Base-by-base conservation (phyloP, 2,113 vertebrate genomes). In the Phaethornis superciliosus region DNA sequence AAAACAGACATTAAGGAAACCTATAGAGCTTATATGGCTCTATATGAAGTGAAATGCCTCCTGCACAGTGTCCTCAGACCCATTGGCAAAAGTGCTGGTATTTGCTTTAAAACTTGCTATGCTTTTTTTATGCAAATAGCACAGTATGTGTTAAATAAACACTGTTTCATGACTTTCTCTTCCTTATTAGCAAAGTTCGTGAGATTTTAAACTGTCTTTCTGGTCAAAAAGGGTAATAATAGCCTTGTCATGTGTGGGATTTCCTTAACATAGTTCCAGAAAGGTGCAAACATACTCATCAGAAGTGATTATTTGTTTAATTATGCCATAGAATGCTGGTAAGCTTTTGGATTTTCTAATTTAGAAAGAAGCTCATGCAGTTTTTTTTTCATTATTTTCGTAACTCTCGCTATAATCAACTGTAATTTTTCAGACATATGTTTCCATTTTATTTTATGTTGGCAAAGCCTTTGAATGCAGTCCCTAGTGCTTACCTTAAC, bases 401-500 rank as follows among this genome's bases (percentile, higher is more conserved):
- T 95, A 93, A 92, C 88, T 93, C 67, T 65, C 70, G 37, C 92
- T 77, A 21, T 93, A 95, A 95, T 96, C 90, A 94, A 49, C 83
- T 86, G 26, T 68, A 93, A 93, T 96, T 96, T 97, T 93, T 96
- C 95, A 94, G 86, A 83, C 97, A 87, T 93, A 71, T 96, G 95
- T 95, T 97, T 94, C 95, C 87, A 91, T 96, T 96, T 96, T 88
- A 91, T 93, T 97, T 94, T 87, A 59, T 74, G 90, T 93, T 92
- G 95, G 84, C 91, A 93, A 85, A 94, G 88, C 79, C 91, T 97
- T 97, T 94, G 93, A 95, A 89, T 74, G 49, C 83, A 80, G 83
- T 95, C 94, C 93, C 96, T 49, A 56, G 95, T 83, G 91, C 95
- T 91, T 92, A 83, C 96, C 94, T 95, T 92, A 80, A 81, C 95